Conservation (phyloP, 92 coral and sea anemone species). For the Palythoa grandiflora region DNA sequence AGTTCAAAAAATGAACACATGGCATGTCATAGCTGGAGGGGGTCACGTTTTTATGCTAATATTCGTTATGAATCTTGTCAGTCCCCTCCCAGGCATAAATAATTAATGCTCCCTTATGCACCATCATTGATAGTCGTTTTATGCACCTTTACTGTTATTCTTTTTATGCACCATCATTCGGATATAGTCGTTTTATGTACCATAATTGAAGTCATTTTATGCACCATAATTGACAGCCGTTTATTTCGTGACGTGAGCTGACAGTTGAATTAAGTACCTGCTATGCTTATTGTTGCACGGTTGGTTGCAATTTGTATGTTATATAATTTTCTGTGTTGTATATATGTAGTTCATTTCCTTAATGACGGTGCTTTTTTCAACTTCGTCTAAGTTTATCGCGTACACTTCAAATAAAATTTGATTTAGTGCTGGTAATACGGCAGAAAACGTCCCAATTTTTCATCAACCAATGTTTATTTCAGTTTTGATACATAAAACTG, state of each 20-base stretch:
- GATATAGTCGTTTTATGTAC: too few relatives aligned
- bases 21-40: too few relatives aligned
- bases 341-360: not conserved
- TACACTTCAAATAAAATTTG: not conserved
- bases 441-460: not conserved
- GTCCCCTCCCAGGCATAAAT: too few relatives aligned
- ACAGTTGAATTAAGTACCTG: slow-evolving; percentile 15
- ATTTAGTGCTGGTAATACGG: not conserved
- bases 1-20: too few relatives aligned
- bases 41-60: too few relatives aligned
- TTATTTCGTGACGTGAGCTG: not conserved
- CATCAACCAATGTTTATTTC: not conserved
- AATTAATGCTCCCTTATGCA: too few relatives aligned
- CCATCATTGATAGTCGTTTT: too few relatives aligned
- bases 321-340: not conserved
- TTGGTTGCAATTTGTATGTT: slow-evolving; percentile 1
- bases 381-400: not conserved
- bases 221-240: too few relatives aligned
- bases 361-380: not conserved
- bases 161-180: too few relatives aligned
- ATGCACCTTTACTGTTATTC: too few relatives aligned
- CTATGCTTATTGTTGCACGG: not conserved
- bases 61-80: too few relatives aligned
- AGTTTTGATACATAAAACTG: not conserved
- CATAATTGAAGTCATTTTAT: too few relatives aligned